phyloP scores from a whole-genome alignment of 2,113 vertebrate species.

The Sciurus niger region DNA sequence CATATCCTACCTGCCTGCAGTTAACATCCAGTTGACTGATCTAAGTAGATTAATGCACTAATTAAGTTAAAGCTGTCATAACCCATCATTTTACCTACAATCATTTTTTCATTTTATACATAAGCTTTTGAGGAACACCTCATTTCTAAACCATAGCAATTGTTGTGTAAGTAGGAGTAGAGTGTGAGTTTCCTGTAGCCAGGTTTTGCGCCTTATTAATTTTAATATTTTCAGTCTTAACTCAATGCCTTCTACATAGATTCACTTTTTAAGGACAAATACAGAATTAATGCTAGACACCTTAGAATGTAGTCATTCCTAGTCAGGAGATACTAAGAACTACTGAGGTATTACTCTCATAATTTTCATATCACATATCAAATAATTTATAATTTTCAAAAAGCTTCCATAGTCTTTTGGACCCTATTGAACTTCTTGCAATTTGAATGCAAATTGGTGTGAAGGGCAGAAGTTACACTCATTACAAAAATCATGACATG shows the following conservation, averaged over 20 bases:
- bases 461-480: not conserved
- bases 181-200: not conserved
- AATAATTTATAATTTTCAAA: not conserved
- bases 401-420: not conserved
- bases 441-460: not conserved
- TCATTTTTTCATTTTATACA: too few relatives aligned
- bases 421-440: not conserved
- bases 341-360: not conserved
- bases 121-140: too few relatives aligned
- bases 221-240: conserved; percentile 27
- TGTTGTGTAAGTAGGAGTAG: not conserved
- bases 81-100: too few relatives aligned
- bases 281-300: not conserved
- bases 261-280: not conserved
- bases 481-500: not conserved
- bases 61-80: too few relatives aligned
- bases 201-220: not conserved
- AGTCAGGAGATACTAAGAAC: not conserved
- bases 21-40: too few relatives aligned
- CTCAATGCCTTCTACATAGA: not conserved
- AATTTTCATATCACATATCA: conserved; percentile 13
- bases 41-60: too few relatives aligned
- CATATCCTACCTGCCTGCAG: too few relatives aligned
- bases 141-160: too few relatives aligned
- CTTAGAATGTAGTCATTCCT: conserved; percentile 10